phyloP scores from a whole-genome alignment of 2,113 vertebrate genomes.

The Eulemur rufifrons region DNA sequence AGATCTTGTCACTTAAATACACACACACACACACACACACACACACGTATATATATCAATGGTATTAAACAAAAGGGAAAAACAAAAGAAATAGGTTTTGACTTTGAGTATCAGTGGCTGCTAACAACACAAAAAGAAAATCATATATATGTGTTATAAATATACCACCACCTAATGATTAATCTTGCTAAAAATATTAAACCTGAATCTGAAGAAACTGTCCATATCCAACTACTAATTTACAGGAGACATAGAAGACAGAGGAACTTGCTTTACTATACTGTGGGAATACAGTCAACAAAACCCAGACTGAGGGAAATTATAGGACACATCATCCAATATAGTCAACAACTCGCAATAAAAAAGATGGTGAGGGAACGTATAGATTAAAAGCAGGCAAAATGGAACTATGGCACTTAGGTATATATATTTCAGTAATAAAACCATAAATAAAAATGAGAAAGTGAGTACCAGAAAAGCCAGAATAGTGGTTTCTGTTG shows the following conservation, averaged over 20 bases:
- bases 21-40: no score
- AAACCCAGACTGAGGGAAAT: neutral
- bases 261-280: neutral
- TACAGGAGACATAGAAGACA: conserved; percentile 3
- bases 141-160: neutral
- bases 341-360: neutral
- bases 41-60: no score
- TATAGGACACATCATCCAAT: neutral
- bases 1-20: no score
- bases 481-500: neutral
- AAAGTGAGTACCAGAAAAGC: neutral
- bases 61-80: neutral
- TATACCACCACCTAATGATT: neutral
- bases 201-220: neutral
- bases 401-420: neutral
- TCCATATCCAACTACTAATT: neutral
- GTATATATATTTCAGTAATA: neutral
- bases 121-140: neutral
- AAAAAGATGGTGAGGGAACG: neutral
- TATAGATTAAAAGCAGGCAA: neutral
- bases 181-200: neutral
- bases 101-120: conserved; percentile 6
- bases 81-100: conserved; percentile 30
- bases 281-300: neutral
- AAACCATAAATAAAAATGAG: conserved; percentile 5